Base-by-base conservation (phyloP, 1,140 invertebrate genomes). In the Macrosteles quadrilineatus region DNA sequence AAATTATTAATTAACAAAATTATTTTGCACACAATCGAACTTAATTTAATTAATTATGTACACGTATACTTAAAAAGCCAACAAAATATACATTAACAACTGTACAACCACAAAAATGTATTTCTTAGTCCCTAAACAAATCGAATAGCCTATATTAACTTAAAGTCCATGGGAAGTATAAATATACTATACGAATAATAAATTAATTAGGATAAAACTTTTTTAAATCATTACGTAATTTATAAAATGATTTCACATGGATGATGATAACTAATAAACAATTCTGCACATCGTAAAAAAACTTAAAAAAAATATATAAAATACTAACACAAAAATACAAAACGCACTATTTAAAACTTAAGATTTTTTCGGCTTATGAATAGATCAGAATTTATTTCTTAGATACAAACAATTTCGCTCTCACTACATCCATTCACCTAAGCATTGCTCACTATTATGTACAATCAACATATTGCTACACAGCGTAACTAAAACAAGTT, bases 71-170 rank as follows among this genome's bases (percentile, higher is more conserved):
- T 19, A 50, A 59, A 59, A 59, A 27, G 21, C 55, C 55, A 59
- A 59, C 55, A 59, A 59, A 59, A 59, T 59, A 59, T 59, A 59
- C 55, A 59, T 59, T n/a, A 59, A 59, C 55, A 59, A 59, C 55
- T 59, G 23, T 59, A 59, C 55, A 59, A 27, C 12, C 11, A 27
- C 9, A 59, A 59, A 27, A 50, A 50, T 19, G 4, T 4, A 50
- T 19, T 50, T n/a, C 14, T 50, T 14, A 36, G 32, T 36, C 32
- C 32, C 32, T 36, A 4, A 36, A 36, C 32, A 36, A 36, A 36
- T n/a, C n/a, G n/a, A n/a, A n/a, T n/a, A n/a, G n/a, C n/a, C n/a
- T n/a, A n/a, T n/a, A n/a, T n/a, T n/a, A n/a, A n/a, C n/a, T n/a
- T n/a, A n/a, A n/a, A n/a, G n/a, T n/a, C n/a, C n/a, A n/a, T n/a